phyloP scores from a whole-genome alignment of 2,113 vertebrate species.

The Eolophus roseicapilla region DNA sequence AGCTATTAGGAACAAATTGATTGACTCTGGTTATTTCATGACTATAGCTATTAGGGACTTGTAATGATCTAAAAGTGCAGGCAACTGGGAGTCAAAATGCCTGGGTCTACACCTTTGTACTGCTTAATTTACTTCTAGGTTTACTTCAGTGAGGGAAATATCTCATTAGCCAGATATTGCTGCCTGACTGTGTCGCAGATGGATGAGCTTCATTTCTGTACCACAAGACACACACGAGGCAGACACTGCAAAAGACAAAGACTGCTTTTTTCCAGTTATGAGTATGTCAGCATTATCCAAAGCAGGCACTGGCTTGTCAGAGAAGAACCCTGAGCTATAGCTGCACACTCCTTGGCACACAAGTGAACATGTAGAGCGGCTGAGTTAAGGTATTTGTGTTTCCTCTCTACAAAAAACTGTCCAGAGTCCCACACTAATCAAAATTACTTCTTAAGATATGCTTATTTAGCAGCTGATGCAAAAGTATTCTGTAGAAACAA shows the following conservation, averaged over 20 bases:
- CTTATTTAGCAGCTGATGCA: not conserved
- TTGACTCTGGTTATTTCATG: not conserved
- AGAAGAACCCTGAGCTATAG: not conserved
- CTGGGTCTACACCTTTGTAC: not conserved
- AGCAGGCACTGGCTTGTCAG: not conserved
- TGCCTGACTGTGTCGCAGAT: not conserved
- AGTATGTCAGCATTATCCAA: not conserved
- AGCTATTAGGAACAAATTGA: not conserved
- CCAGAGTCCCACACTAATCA: not conserved
- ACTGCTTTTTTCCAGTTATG: not conserved
- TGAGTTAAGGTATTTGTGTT: not conserved
- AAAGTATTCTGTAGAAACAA: not conserved
- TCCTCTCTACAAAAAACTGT: not conserved
- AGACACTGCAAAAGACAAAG: not conserved
- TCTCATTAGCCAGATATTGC: not conserved
- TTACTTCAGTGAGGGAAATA: not conserved
- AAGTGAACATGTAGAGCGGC: not conserved
- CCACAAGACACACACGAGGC: not conserved
- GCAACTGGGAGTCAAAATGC: not conserved
- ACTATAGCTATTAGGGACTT: not conserved
- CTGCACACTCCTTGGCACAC: fast-evolving
- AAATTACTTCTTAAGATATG: not conserved
- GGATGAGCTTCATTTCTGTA: not conserved
- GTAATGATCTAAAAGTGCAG: not conserved
- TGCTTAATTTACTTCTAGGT: not conserved